phyloP scores from a whole-genome alignment of 2,797 vertebrate genomes.

The Mycteria americana region DNA sequence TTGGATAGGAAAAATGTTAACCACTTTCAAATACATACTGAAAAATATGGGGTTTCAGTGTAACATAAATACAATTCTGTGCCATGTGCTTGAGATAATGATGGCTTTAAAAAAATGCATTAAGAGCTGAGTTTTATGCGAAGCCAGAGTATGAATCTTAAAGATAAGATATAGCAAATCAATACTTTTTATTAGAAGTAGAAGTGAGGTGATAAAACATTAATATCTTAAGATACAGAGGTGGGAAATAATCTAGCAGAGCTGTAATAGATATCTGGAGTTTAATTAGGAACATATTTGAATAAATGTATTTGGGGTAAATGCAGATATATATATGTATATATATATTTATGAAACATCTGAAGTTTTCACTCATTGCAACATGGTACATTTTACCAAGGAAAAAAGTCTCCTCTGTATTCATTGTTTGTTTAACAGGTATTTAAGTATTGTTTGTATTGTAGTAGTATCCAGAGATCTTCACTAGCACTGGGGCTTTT shows the following conservation, averaged over 20 bases:
- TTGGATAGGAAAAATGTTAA: not conserved
- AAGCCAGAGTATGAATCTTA: not conserved
- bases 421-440: not conserved
- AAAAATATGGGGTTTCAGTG: not conserved
- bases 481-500: not conserved
- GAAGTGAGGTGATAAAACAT: not conserved
- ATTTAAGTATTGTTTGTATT: not conserved
- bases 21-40: not conserved
- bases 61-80: not conserved
- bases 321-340: not conserved
- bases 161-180: not conserved
- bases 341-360: not conserved
- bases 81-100: conserved; percentile 2
- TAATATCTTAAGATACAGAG: not conserved
- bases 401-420: not conserved
- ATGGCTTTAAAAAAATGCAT: not conserved
- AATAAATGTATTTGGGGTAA: not conserved
- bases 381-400: not conserved
- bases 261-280: not conserved
- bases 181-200: not conserved
- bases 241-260: not conserved
- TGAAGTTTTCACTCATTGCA: not conserved
- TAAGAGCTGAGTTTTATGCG: not conserved
- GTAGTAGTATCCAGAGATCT: not conserved
- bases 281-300: not conserved